Evolutionary conservation across 2,888 invertebrate species (phyloP), one percentile per base, ranked within the genome.

Genomic region (Acronicta aceris): DNA sequence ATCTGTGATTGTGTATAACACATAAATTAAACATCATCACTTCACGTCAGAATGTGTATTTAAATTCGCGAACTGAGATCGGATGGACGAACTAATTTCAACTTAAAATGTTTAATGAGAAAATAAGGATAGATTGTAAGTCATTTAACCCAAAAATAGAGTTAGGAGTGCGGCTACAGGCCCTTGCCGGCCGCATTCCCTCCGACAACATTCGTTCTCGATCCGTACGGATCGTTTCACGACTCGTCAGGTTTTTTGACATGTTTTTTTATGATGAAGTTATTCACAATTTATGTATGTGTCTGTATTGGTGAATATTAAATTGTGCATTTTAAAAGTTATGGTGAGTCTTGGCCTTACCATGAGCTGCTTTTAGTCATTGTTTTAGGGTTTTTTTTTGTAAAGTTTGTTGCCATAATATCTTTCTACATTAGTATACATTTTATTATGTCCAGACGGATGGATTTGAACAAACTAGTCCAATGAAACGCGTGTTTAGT

Each of bases 321-420:
- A 93, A 93, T 94, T 92, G 91, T 94, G 94, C 94, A 94, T 94
- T 94, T 93, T 91, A 88, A 90, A 92, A 91, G 90, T 90, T 82
- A 85, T 87, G 92, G 90, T 84, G 90, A 86, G 91, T 87, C 90
- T 81, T 86, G 89, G 90, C 87, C 90, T 90, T 83, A 85, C 87
- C 92, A 85, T 88, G 89, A 86, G 88, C 92, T 88, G 94, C 94
- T 94, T 94, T 94, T 94, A 94, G 94, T 94, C 94, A 94, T 94
- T 94, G 94, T 94, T 94, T 94, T 94, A 93, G 93, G 92, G 89
- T 92, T 94, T 70, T 54, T 46, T 69, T 69, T 93, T 94, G 93
- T 94, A 93, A 94, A 94, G 93, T 94, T 93, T 93, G 94, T 94
- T 94, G 94, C 94, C 94, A 94, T 94, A 93, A 94, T 94, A 94